phyloP scores from a whole-genome alignment of 2,888 invertebrate species.

The Linyphia triangularis region DNA sequence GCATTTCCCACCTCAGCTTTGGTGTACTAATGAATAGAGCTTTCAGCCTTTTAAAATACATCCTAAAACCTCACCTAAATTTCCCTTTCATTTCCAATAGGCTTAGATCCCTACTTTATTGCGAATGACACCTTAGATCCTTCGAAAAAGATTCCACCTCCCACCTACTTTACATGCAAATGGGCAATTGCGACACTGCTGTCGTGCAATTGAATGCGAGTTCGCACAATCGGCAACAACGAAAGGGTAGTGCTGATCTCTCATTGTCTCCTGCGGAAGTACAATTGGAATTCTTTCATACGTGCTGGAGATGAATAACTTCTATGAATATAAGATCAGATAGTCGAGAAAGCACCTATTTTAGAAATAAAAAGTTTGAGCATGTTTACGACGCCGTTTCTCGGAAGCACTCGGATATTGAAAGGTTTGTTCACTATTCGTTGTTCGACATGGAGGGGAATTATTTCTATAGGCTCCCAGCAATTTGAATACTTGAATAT shows the following conservation, averaged over 20 bases:
- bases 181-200: constrained; percentile 37
- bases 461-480: not conserved
- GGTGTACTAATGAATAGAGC: not conserved
- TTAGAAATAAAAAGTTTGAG: constrained; percentile 3
- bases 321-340: constrained; percentile 51
- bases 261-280: constrained; percentile 23
- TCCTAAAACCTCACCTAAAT: constrained; percentile 7
- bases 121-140: constrained; percentile 4
- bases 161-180: constrained; percentile 68
- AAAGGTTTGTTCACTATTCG: constrained; percentile 6
- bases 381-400: not conserved
- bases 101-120: not conserved
- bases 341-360: constrained; percentile 17
- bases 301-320: constrained; percentile 21
- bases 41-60: not conserved
- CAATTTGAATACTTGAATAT: constrained; percentile 38
- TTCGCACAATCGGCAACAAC: not conserved
- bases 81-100: constrained; percentile 26
- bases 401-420: not conserved
- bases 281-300: constrained; percentile 28
- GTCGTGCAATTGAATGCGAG: constrained; percentile 25
- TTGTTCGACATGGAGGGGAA: not conserved
- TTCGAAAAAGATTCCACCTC: constrained; percentile 1
- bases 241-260: constrained; percentile 27
- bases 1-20: too few species aligned